Percentiles rank a stretch among this genome's conserved stretches.
Conservation (phyloP, 2,113 vertebrate species). For the Ictalurus punctatus region DNA sequence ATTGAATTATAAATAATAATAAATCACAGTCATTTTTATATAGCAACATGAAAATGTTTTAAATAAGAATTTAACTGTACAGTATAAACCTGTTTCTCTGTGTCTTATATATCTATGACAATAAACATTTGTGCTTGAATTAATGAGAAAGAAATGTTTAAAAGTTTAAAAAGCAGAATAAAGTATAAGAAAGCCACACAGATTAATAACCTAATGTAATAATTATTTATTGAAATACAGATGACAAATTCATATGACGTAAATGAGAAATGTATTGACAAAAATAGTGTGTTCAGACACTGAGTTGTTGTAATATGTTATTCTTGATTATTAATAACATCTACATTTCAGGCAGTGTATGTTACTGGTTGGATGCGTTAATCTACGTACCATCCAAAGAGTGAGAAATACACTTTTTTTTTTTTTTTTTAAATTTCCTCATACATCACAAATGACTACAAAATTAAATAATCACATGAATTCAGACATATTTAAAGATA, state of each 20-base stretch:
- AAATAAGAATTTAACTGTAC: neutral
- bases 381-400: neutral
- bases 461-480: neutral
- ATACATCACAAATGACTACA: neutral
- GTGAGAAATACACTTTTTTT: neutral
- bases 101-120: neutral
- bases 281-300: neutral
- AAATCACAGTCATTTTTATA: neutral
- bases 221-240: conserved; percentile 16
- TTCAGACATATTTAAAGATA: neutral
- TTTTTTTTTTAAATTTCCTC: neutral
- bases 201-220: neutral
- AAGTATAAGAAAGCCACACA: neutral
- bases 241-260: neutral
- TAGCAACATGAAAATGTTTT: neutral
- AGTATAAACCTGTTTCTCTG: neutral
- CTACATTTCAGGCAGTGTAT: neutral
- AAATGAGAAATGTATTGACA: neutral
- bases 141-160: neutral
- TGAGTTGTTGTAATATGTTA: neutral
- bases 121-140: neutral
- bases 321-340: neutral
- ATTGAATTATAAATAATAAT: neutral
- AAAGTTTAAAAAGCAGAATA: neutral
- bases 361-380: neutral